These are phyloP conservation scores for Oreohelix idahoensis DNA, from an alignment of 1,140 invertebrate genomes.

Conservation along the genomic window DNA sequence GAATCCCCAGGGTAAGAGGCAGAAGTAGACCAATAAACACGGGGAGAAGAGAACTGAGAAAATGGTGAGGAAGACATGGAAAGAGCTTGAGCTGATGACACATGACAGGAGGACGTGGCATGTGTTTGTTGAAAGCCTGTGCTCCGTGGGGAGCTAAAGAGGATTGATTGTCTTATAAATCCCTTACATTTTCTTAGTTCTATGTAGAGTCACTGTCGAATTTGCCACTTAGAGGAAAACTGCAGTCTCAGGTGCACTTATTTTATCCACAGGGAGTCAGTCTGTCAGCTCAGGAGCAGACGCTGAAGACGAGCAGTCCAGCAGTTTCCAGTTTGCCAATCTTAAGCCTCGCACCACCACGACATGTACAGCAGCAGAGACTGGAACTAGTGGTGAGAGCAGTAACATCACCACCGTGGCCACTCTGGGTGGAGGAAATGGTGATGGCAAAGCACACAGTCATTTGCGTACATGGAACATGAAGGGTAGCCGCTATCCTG, in stretches of 20 bases:
- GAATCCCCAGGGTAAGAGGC: too few relatives aligned
- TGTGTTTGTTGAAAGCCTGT: too few relatives aligned
- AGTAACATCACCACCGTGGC: background rate
- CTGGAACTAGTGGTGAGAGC: conserved; percentile 42
- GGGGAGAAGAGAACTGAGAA: too few relatives aligned
- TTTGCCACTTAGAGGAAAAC: too few relatives aligned
- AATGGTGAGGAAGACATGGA: too few relatives aligned
- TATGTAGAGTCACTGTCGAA: too few relatives aligned
- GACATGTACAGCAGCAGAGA: conserved; percentile 25
- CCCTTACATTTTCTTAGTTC: too few relatives aligned
- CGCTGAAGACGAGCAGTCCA: conserved; percentile 58
- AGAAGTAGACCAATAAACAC: too few relatives aligned
- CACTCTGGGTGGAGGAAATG: conserved; percentile 20
- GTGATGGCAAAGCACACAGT: conserved; percentile 29
- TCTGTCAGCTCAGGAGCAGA: conserved; percentile 54
- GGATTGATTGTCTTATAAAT: background rate
- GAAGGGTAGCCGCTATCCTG: conserved; percentile 37
- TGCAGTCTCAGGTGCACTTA: too few relatives aligned
- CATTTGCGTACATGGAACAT: conserved; percentile 34
- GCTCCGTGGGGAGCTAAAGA: too few relatives aligned
- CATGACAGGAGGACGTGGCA: too few relatives aligned
- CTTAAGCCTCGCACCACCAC: background rate
- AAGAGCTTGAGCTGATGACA: too few relatives aligned
- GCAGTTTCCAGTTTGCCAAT: conserved; percentile 67
- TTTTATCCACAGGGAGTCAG: conserved; percentile 40